Percentiles rank a stretch among this genome's conserved stretches.
Evolutionary conservation across 2,113 vertebrate genomes (phyloP).

Genomic region (Cryptomyrus ogoouensis): DNA sequence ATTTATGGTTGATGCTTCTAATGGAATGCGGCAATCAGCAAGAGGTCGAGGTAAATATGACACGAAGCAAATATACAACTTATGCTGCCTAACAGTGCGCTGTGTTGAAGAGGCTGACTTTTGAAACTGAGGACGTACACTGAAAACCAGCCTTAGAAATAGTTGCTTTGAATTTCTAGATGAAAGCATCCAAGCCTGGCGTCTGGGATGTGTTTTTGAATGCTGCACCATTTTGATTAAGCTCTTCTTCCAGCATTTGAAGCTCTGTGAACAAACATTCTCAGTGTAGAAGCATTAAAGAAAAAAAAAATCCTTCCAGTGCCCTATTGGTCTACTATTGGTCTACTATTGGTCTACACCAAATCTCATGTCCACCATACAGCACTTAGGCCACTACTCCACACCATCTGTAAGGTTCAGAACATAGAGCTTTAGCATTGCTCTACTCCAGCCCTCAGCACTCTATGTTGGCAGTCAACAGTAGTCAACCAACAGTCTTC

Average conservation of each 20-base stretch:
- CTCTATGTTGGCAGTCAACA: background rate
- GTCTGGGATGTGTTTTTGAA: conserved; percentile 4
- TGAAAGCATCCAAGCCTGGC: conserved; percentile 2
- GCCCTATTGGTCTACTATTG: background rate
- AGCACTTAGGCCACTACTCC: background rate
- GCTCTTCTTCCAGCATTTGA: background rate
- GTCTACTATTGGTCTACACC: background rate
- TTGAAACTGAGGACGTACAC: background rate
- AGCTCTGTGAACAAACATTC: background rate
- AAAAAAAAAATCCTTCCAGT: background rate
- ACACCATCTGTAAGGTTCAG: background rate
- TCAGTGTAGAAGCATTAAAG: background rate
- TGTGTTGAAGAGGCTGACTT: background rate
- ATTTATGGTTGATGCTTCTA: background rate
- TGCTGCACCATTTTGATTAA: background rate
- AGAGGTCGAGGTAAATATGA: background rate
- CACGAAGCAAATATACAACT: background rate
- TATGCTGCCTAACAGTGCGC: background rate
- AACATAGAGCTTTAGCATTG: background rate
- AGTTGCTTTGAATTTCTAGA: conserved; percentile 4
- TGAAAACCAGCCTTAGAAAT: conserved; percentile 10
- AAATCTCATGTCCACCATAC: background rate
- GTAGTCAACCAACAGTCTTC: background rate
- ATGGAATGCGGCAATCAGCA: background rate
- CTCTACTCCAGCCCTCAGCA: background rate